Evolutionary conservation across 2,797 vertebrate genomes (phyloP), one percentile per base, ranked within the genome.

Genomic region (Neopelma chrysocephalum): DNA sequence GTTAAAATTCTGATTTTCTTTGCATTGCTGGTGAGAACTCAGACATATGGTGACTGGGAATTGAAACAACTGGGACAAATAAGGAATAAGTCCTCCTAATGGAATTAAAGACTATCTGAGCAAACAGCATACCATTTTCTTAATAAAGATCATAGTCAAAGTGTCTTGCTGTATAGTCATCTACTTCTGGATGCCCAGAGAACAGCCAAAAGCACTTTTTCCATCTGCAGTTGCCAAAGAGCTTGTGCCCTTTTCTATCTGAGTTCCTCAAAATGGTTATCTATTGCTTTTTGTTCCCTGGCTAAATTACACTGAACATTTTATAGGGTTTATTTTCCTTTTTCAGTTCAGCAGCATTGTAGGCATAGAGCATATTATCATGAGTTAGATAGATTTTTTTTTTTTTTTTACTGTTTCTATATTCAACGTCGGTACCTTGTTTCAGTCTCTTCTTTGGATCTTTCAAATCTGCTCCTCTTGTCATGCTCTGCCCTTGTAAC

Each of bases 401-500:
- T 40, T 40, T 85, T 87, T 64, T 51, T n/a, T 40, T 27, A 26
- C 61, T 58, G 10, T 31, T 93, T 92, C 57, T 1, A 10, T 82
- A 83, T 93, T 89, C 87, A 88, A 0, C 21, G 12, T 79, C 83
- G 51, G 82, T 65, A 75, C 47, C 51, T 75, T 69, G 25, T 81
- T 94, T 93, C 84, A 71, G 71, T 62, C 53, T 87, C 64, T 90
- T 78, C 72, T 89, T 57, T 79, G 79, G 50, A 83, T 87, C 82
- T 90, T 86, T 91, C 89, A 82, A 61, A 88, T 79, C 85, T 89
- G 61, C 50, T 58, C 53, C 68, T 57, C 58, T 83, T 75, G 87
- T 93, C 94, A 45, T 69, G 79, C 82, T 79, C 89, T 94, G 76
- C 66, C 84, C 84, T 94, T 86, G 91, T 95, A 94, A 83, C 62